A percentile compares a stretch with the other conserved stretches of the same genome.
These are phyloP conservation scores for Mesembrinibis cayennensis DNA, from an alignment of 2,113 vertebrate genomes.

Conservation along the genomic window DNA sequence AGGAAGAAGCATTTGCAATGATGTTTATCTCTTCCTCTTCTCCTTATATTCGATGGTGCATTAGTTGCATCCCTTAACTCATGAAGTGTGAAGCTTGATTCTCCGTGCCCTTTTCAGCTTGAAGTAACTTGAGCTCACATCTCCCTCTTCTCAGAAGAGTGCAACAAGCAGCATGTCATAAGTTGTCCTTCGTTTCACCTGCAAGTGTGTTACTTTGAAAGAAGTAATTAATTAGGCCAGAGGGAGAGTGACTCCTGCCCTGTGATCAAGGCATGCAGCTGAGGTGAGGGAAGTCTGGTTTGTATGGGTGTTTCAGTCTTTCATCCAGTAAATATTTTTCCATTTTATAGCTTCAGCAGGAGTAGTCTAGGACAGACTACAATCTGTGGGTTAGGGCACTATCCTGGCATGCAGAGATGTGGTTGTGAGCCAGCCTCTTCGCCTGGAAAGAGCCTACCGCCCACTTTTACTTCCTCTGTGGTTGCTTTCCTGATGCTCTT, in stretches of 20 bases:
- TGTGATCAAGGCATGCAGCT: background rate
- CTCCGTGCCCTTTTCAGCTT: background rate
- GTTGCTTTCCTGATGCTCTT: background rate
- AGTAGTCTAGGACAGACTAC: background rate
- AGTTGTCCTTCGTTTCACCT: slow-evolving; percentile 36
- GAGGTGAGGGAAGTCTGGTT: background rate
- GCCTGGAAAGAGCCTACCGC: background rate
- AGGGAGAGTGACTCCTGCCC: background rate
- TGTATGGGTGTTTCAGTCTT: background rate
- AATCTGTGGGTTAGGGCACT: background rate
- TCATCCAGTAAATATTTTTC: background rate
- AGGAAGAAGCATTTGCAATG: background rate
- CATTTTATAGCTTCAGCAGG: background rate
- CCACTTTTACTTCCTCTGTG: background rate
- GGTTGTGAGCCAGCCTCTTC: background rate
- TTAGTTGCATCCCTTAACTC: background rate
- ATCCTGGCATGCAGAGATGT: background rate
- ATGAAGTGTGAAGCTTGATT: background rate
- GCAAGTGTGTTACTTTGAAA: background rate
- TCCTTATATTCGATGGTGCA: background rate
- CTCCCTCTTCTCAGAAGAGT: background rate
- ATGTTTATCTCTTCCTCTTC: background rate
- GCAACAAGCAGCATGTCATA: background rate
- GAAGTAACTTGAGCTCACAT: background rate
- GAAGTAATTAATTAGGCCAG: background rate